Base-by-base conservation (phyloP, 1,140 invertebrate genomes). In the Drosophila kepulauana region DNA sequence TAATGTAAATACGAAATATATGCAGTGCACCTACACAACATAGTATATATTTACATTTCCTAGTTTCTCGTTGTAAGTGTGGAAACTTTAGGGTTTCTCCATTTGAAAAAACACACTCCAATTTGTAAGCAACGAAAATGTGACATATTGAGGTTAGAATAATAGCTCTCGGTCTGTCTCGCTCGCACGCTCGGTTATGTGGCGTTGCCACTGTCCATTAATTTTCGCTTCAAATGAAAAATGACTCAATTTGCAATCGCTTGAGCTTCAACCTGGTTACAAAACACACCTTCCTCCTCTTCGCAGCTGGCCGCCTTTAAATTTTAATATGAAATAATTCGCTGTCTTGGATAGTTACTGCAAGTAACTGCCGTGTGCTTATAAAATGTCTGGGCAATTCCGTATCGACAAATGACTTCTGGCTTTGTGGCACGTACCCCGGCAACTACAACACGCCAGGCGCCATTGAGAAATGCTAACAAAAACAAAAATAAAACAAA, bases 301-400 rank as follows among this genome's bases (percentile, higher is more conserved):
- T 15, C 10, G 3, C 49, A 16, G 15, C 46, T 13, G 35, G 28
- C 48, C 11, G 38, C 41, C 69, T 66, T 61, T 70, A 52, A 49
- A 67, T 72, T 80, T 81, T 81, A 86, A 86, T 81, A 86, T 64
- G 71, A 81, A 86, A 75, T 86, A 74, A 87, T 87, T 79, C 63
- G 45, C 46, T 66, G 49, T 52, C 61, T 62, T 43, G 72, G 52
- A 73, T 87, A 82, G 71, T 82, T 82, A 79, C 62, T 79, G 68
- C 49, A 71, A 71, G 70, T 79, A 62, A 74, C 72, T 79, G 70
- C 20, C 20, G 20, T 25, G 20, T 74, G 76, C 84, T 82, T 87
- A 87, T 79, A 68, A 70, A 73, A 79, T 75, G 75, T 75, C 74
- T 88, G 80, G 80, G 67, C 67, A 72, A 78, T 82, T 69, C 74